Evolutionary conservation across 2,888 invertebrate species (phyloP), one percentile per base, ranked within the genome.

Genomic region (Mimachlamys varia): DNA sequence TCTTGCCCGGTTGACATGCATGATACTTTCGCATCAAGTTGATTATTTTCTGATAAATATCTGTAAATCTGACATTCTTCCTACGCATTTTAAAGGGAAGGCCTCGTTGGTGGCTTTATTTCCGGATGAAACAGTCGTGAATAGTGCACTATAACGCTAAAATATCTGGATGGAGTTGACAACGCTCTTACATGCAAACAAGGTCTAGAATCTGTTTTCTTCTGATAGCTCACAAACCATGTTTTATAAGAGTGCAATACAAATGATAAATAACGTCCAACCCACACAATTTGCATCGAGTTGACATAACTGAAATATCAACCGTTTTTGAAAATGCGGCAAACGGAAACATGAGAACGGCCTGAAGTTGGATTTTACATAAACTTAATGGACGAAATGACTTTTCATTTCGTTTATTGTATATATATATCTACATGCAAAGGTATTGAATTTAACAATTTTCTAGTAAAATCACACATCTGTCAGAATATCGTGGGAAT

Each of bases 141-240:
- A 76, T 10, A 76, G 7, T 7, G 76, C 33, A 13, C 76, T 27
- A 76, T 76, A 13, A 76, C 27, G 76, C 1, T 0, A 3, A 76
- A 76, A 76, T 27, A 76, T 76, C 62, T 76, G 62, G 62, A n/a
- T 76, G 62, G 27, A 76, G n/a, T n/a, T n/a, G n/a, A n/a, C n/a
- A n/a, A 76, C 3, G 53, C 53, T 53, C 44, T 22, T 5, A 33
- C 33, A 22, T 33, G 22, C 33, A 76, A 76, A 33, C 3, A 76
- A 76, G 27, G 76, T 76, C 76, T 76, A 33, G 76, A 76, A 76
- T 76, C 76, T 76, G 27, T 33, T 22, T 22, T 27, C 44, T 3
- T 5, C 7, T 7, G 44, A 44, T 33, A 76, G 76, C 13, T 27
- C 15, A 76, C 33, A 33, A 76, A 10, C 12, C 76, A n/a, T n/a